Evolutionary conservation across 2,888 invertebrate genomes (phyloP), one percentile per base, ranked within the genome.

Genomic region (Cheiracanthium punctorium): DNA sequence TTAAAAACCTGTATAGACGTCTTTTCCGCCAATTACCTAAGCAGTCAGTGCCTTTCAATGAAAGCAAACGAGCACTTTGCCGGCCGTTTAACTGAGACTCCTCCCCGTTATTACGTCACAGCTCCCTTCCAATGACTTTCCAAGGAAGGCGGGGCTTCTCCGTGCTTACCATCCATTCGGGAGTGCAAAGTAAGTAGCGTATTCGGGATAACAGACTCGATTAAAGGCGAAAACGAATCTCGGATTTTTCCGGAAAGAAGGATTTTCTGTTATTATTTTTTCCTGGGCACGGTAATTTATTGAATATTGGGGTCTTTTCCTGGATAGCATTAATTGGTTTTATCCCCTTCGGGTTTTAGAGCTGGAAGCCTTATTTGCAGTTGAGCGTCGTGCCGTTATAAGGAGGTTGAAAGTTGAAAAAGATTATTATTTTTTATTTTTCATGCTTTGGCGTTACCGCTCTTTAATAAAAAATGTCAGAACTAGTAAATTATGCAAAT

Each of bases 41-140:
- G 41, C 73, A 84, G 84, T 84, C 84, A 84, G 79, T 84, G 84
- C 79, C 84, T 84, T 84, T 84, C 79, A 84, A 74, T 84, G 84
- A 84, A 84, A 84, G 84, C 73, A 84, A 84, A 84, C 84, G 84
- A 79, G 69, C 84, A 77, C 58, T 84, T 84, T 84, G 84, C 84
- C 84, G 79, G 79, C 79, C 77, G 84, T 84, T 84, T 79, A 79
- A 8, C 37, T 41, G 29, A 52, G 52, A 70, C 77, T 32, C 79
- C 74, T 67, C 84, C 84, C 37, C 69, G 37, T 41, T 52, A 37
- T 72, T 79, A 77, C 84, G 84, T 84, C 84, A 84, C 73, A 37
- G 58, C 29, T 29, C 37, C 43, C 64, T 32, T 74, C 84, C 84
- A 84, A 84, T 84, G 29, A 72, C 48, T 67, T 65, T 65, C 28